Evolutionary conservation across 2,888 invertebrate genomes (phyloP), one percentile per base, ranked within the genome.

Genomic region (Hyppa rectilinea): DNA sequence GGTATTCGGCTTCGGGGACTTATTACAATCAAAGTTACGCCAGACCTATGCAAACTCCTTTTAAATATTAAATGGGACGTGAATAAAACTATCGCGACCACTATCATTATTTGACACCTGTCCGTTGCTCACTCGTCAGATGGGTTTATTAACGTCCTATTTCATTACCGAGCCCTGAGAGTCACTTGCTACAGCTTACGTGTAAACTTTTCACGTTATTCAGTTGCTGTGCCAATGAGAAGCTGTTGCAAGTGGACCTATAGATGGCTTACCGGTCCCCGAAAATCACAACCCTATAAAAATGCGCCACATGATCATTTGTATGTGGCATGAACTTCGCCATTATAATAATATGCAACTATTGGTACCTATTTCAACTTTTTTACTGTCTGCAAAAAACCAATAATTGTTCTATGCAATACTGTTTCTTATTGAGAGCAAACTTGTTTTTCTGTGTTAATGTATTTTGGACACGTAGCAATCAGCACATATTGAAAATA

Each of bases 381-480:
- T 87, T 90, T 89, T 87, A 88, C 86, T 77, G 83, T 89, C 88
- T 66, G 87, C 84, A 84, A 85, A 77, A 78, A 82, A 82, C 78
- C 70, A 83, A 81, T 85, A 78, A 87, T 87, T 84, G 85, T 86
- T 89, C 88, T 87, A 80, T 81, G 81, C 76, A 63, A 73, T 75
- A 79, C 83, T 90, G 81, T 85, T 82, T 89, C 85, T 90, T 89
- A 90, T 84, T 85, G 93, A 92, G 94, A 92, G 93, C 92, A 88
- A 80, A 84, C 75, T 79, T 82, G 78, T 86, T 89, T 73, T 88
- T 84, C 77, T 87, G 85, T 87, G 83, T 63, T 52, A 50, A 76
- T 84, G 82, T 83, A 74, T 82, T 89, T 92, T 88, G 85, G 91
- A 92, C 93, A 92, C 92, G 90, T 92, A 92, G 92, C 92, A 89